Evolutionary conservation across 2,888 invertebrate species (phyloP).

Genomic region (Habrosyne pyritoides): DNA sequence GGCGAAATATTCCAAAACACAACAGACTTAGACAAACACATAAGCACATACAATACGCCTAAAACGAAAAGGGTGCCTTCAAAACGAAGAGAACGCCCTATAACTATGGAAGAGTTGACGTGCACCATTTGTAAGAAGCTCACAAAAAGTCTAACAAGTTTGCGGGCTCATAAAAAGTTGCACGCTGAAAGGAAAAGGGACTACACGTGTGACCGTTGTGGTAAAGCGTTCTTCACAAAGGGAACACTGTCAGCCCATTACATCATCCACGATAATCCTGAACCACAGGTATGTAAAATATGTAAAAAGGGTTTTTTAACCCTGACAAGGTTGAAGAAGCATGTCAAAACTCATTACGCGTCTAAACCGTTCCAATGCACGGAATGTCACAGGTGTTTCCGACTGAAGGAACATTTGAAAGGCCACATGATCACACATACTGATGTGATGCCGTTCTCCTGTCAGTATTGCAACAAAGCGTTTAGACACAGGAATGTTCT

Average conservation of each 20-base stretch:
- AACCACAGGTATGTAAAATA: slow-evolving; percentile 14
- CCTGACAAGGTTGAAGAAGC: slow-evolving; percentile 9
- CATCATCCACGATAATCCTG: slow-evolving; percentile 11
- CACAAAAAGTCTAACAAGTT: background rate
- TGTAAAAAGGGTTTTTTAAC: slow-evolving; percentile 7
- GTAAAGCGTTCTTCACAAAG: slow-evolving; percentile 18
- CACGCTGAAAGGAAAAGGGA: slow-evolving; percentile 57
- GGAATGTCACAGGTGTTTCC: slow-evolving; percentile 29
- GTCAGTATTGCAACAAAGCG: slow-evolving; percentile 86
- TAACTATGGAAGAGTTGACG: background rate
- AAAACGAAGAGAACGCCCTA: background rate
- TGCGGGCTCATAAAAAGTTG: slow-evolving; percentile 70
- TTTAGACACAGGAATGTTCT: slow-evolving; percentile 83
- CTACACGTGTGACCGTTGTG: slow-evolving; percentile 21
- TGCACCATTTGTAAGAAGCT: background rate
- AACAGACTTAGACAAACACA: background rate
- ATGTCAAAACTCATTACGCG: slow-evolving; percentile 22
- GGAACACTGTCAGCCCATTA: background rate
- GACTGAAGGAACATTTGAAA: slow-evolving; percentile 55
- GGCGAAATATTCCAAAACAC: slow-evolving; percentile 12
- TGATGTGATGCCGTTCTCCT: slow-evolving; percentile 36
- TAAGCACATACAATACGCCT: slow-evolving; percentile 1
- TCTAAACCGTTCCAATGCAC: background rate
- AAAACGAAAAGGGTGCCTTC: background rate
- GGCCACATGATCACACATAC: slow-evolving; percentile 80